Evolutionary conservation across 1,140 invertebrate genomes (phyloP), one percentile per base, ranked within the genome.

Genomic region (Cotesia chilonis): DNA sequence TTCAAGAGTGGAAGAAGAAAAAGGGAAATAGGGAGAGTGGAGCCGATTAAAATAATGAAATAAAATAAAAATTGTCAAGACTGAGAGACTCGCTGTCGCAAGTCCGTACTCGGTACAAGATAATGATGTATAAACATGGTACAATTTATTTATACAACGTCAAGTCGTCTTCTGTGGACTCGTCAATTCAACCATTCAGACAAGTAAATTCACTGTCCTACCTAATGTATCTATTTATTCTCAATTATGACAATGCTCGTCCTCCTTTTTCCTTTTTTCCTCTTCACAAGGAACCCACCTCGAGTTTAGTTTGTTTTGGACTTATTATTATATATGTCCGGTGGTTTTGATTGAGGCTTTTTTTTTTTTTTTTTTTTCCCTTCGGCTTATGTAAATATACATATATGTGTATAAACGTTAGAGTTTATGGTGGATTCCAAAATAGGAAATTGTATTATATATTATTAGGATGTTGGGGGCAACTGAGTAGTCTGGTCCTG

Each of bases 141-240:
- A 37, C 35, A 47, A 63, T 70, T 60, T 70, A 70, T 70, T 70
- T 70, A 59, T 70, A 63, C 59, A 70, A 60, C 10, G 20, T 68
- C 12, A 57, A 69, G 55, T 41, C 10, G 14, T 37, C 37, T 14
- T 35, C 57, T 69, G n/a, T 60, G 67, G 35, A 20, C 17, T 37
- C 17, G 35, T 57, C 55, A 55, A 69, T 20, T 37, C 35, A 20
- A 69, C 54, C 36, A 7, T 57, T 36, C 4, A 4, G 55, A 35
- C 35, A 60, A 52, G 36, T 17, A 60, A 63, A 14, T 14, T 20
- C 6, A 17, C 4, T 47, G 41, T 9, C 10, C 35, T 10, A 57
- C 69, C 47, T 70, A 75, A 75, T 75, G 71, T 72, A 70, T 72
- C 74, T 75, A 75, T 72, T 75, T 72, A 75, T 75, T 75, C 74